Percentiles rank a stretch among this genome's conserved stretches.
phyloP scores from a whole-genome alignment of 2,797 vertebrate genomes.

The Schizothorax lantsangensis region DNA sequence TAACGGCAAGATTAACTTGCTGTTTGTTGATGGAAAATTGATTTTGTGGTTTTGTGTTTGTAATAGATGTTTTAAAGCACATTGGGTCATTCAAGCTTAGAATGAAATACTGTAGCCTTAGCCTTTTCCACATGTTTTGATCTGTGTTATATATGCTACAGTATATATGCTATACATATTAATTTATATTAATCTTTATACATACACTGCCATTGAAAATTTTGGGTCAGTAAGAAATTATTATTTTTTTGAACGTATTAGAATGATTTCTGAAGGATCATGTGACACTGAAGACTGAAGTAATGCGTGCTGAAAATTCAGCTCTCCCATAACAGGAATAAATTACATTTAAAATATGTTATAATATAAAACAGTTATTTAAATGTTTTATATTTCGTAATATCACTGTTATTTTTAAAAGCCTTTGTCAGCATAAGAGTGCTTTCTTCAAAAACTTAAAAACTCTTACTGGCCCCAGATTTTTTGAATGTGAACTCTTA shows the following conservation, averaged over 20 bases:
- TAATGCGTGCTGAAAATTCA: not conserved
- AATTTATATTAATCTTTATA: no score
- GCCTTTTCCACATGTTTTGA: not conserved
- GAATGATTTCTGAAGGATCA: not conserved
- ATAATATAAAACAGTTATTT: no score
- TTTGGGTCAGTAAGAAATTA: not conserved
- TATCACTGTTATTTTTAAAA: not conserved
- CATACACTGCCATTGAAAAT: no score
- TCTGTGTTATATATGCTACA: no score
- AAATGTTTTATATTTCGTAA: not conserved
- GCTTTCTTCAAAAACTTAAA: not conserved
- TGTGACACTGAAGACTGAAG: not conserved
- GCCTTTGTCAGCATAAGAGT: not conserved
- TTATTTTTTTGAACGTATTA: no score
- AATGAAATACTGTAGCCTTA: not conserved
- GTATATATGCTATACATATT: no score
- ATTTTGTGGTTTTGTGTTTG: slow-evolving; percentile 32
- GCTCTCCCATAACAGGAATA: not conserved
- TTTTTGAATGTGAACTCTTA: not conserved
- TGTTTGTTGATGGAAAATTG: slow-evolving; percentile 34
- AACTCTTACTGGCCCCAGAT: not conserved
- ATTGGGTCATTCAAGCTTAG: slow-evolving; percentile 22
- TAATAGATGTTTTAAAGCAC: slow-evolving; percentile 30
- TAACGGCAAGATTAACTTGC: not conserved
- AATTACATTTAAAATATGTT: not conserved